These are phyloP conservation scores for Catalaphyllia jardinei DNA, from an alignment of 64 coral and sea anemone genomes.

Conservation along the genomic window DNA sequence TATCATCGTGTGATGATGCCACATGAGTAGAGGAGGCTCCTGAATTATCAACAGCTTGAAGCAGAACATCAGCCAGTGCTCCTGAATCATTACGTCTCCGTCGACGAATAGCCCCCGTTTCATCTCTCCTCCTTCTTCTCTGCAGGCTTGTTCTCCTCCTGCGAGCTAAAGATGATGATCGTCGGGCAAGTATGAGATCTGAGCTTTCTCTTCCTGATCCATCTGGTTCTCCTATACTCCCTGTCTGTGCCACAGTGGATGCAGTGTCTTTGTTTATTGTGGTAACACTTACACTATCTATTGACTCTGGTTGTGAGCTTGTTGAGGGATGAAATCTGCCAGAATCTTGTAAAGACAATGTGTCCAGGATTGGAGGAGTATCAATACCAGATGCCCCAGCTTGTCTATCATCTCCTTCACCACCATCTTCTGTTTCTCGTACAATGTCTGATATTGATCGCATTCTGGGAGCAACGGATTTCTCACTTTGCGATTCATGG, in stretches of 20 bases:
- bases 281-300: slow-evolving; percentile 87
- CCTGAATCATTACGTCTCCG: slow-evolving; percentile 58
- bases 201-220: slow-evolving; percentile 71
- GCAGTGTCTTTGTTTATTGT: slow-evolving; percentile 93
- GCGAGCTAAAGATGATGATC: slow-evolving; percentile 81
- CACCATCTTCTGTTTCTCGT: slow-evolving; percentile 34
- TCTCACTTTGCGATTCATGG: slow-evolving; percentile 47
- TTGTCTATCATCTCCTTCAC: slow-evolving; percentile 18
- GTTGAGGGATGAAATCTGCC: slow-evolving; percentile 59
- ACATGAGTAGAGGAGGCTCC: slow-evolving; percentile 71
- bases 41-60: slow-evolving; percentile 60
- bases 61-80: slow-evolving; percentile 37
- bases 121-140: slow-evolving; percentile 59
- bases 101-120: slow-evolving; percentile 44
- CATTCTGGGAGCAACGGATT: slow-evolving; percentile 49
- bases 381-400: slow-evolving; percentile 46
- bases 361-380: slow-evolving; percentile 69
- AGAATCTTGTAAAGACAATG: slow-evolving; percentile 70
- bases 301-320: slow-evolving; percentile 91
- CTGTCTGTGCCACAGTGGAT: slow-evolving; percentile 83
- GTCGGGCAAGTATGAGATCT: slow-evolving; percentile 66
- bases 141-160: slow-evolving; percentile 76
- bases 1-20: slow-evolving; percentile 91
- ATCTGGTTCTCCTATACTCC: slow-evolving; percentile 82
- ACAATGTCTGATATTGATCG: slow-evolving; percentile 90